phyloP scores from a whole-genome alignment of 2,797 vertebrate genomes.

The Hybognathus amarus region DNA sequence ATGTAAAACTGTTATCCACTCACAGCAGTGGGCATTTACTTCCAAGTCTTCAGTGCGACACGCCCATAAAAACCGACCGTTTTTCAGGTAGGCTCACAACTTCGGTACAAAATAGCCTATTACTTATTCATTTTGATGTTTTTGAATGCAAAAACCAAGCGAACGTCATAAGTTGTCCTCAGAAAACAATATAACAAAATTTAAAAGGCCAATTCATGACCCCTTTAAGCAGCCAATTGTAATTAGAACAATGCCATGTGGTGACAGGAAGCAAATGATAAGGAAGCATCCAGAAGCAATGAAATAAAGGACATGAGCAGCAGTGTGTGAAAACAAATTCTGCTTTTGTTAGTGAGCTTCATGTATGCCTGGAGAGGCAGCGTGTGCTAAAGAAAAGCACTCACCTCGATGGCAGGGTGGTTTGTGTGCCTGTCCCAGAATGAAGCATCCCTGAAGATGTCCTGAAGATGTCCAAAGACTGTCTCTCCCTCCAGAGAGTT shows the following conservation, averaged over 20 bases:
- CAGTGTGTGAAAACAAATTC: constrained; percentile 25
- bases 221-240: background rate
- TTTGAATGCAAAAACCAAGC: too few relatives aligned
- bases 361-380: constrained; percentile 9
- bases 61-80: too few relatives aligned
- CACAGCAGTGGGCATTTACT: too few relatives aligned
- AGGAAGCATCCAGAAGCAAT: background rate
- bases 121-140: too few relatives aligned
- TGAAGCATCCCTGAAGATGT: constrained; percentile 40
- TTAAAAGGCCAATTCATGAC: too few relatives aligned
- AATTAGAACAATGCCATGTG: background rate
- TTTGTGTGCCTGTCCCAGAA: constrained; percentile 23
- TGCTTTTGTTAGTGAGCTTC: constrained; percentile 20
- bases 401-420: constrained; percentile 17
- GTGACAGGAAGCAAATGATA: background rate
- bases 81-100: too few relatives aligned
- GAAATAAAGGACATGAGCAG: constrained; percentile 14
- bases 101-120: too few relatives aligned
- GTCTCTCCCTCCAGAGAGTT: constrained; percentile 32
- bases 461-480: constrained; percentile 35
- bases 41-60: too few relatives aligned
- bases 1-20: too few relatives aligned
- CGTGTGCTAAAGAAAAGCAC: background rate
- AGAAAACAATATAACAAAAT: too few relatives aligned
- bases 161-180: too few relatives aligned